These are phyloP conservation scores for Homarus americanus DNA, from an alignment of 1,140 invertebrate genomes.

Conservation along the genomic window DNA sequence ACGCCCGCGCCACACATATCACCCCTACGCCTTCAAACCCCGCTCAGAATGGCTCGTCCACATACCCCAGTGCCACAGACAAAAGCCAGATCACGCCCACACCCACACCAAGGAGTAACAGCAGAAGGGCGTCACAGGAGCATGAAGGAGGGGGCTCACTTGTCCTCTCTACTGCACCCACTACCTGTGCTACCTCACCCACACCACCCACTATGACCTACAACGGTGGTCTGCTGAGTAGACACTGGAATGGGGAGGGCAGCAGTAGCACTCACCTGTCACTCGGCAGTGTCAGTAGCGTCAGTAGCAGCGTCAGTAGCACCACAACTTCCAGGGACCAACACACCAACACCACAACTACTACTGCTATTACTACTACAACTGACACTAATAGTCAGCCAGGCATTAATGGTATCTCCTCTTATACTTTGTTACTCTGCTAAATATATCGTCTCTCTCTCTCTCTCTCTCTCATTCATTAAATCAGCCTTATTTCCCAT, in stretches of 20 bases:
- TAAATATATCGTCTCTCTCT: too few species aligned
- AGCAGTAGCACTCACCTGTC: background rate
- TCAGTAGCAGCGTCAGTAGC: background rate
- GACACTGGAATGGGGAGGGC: constrained; percentile 21
- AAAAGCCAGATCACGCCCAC: background rate
- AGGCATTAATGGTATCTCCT: background rate
- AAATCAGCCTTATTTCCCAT: too few species aligned
- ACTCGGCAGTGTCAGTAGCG: background rate
- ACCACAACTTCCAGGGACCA: background rate
- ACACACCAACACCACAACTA: background rate
- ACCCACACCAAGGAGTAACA: background rate
- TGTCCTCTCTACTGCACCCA: background rate
- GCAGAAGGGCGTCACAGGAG: constrained; percentile 30
- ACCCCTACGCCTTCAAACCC: background rate
- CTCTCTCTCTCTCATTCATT: background rate
- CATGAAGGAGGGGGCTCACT: too few species aligned
- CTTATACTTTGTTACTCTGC: too few species aligned
- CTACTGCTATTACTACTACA: too few species aligned
- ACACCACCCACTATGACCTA: background rate
- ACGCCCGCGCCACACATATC: constrained; percentile 54
- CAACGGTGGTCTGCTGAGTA: background rate
- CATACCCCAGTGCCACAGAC: background rate
- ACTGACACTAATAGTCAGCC: background rate
- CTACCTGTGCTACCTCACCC: background rate
- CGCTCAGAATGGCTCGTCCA: background rate